Evolutionary conservation across 2,888 invertebrate genomes (phyloP).

Genomic region (Liopterus haemorrhoidalis): DNA sequence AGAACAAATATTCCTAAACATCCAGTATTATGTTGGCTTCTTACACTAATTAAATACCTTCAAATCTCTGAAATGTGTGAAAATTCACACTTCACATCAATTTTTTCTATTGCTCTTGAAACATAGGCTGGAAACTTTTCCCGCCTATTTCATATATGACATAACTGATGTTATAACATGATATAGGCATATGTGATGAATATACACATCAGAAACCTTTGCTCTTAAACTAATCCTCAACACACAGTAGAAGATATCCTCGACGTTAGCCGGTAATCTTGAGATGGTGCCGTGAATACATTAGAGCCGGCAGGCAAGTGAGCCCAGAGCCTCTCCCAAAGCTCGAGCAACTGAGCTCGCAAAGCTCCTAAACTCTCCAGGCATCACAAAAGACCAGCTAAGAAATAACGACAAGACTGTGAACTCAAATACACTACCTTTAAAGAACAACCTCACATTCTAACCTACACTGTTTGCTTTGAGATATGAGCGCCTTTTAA

Average conservation of each 20-base stretch:
- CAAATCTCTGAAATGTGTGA: too few relatives aligned
- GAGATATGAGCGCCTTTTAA: constrained; percentile 25
- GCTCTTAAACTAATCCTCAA: constrained; percentile 24
- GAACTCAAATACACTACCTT: not conserved
- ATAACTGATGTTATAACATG: too few relatives aligned
- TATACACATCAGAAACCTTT: constrained; percentile 22
- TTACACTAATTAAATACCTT: too few relatives aligned
- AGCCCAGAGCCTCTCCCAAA: too few relatives aligned
- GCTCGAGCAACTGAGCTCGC: constrained; percentile 20
- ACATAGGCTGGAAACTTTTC: too few relatives aligned
- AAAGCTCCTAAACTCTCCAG: constrained; percentile 22
- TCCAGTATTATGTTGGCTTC: too few relatives aligned
- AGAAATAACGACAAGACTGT: constrained; percentile 13
- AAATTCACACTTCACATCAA: too few relatives aligned
- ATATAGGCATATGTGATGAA: constrained; percentile 12
- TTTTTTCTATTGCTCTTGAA: too few relatives aligned
- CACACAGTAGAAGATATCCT: constrained; percentile 23
- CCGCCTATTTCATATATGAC: too few relatives aligned
- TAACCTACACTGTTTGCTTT: constrained; percentile 17
- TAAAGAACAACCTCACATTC: not conserved
- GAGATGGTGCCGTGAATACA: constrained; percentile 23
- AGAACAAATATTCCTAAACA: too few relatives aligned
- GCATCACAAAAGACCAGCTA: constrained; percentile 23
- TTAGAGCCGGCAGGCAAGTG: too few relatives aligned
- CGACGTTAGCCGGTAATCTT: constrained; percentile 23